Base-by-base conservation (phyloP, 2,113 vertebrate genomes). In the Forbesichthys papilliferus region DNA sequence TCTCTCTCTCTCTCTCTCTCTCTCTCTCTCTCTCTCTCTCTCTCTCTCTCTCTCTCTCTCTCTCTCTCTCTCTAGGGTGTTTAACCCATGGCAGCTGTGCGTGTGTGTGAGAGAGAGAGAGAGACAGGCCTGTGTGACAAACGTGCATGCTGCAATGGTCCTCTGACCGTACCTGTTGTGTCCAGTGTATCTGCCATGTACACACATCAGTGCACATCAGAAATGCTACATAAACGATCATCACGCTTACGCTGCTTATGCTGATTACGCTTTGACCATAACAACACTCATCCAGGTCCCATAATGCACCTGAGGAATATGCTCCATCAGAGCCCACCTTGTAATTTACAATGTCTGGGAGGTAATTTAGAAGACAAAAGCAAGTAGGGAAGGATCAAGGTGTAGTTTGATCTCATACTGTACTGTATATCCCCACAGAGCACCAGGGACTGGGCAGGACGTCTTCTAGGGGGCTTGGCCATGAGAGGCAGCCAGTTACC, bases 281-380 rank as follows among this genome's bases (percentile, higher is more conserved):
- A 87, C 83, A 87, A 83, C 73, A 65, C 69, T 89, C 85, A 90
- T 92, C 27, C 86, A 80, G 79, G 88, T 90, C 87, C 72, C 78
- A 56, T 90, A 86, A 89, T 84, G 85, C 84, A 89, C 86, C 80
- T 87, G 88, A 81, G 71, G 82, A 80, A 59, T 74, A 79, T 75
- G 82, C 73, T 79, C 36, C 18, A 16, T 71, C 54, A 55, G 73
- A 84, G 70, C 78, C 72, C 60, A 73, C 51, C 64, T 71, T 69
- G 72, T 80, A 73, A 71, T 56, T 13, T 54, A 42, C 80, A 42
- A 42, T 42, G 4, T 6, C 5, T 42, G 36, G 6, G 5, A 42
- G 36, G 5, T 42, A 5, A 42, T 42, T 42, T 42, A 42, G 36
- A 5, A 42, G 36, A 42, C 36, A 42, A 42, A 42, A 42, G 36